Conservation (phyloP, 2,113 vertebrate species). For the Solenodon paradoxus region DNA sequence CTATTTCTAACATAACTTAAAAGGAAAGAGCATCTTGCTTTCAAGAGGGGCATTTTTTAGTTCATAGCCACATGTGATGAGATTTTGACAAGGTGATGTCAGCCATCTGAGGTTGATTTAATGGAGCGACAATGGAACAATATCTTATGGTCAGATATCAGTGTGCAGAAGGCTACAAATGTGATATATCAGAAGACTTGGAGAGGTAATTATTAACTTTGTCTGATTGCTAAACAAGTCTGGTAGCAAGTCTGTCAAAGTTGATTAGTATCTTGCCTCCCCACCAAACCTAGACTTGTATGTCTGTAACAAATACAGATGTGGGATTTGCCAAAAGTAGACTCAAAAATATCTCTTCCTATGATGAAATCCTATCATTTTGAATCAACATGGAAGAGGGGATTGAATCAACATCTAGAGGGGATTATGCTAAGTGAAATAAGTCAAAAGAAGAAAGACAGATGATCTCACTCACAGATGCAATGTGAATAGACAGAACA, state of each 20-base stretch:
- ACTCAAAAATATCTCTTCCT: background rate
- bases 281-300: background rate
- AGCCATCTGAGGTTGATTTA: conserved; percentile 1
- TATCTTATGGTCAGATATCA: conserved; percentile 17
- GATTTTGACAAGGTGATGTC: background rate
- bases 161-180: background rate
- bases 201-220: conserved; percentile 16
- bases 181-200: background rate
- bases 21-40: background rate
- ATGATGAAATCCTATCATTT: too few species aligned
- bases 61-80: background rate
- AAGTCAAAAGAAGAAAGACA: too few species aligned
- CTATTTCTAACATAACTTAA: background rate
- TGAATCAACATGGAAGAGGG: too few species aligned
- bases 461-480: too few species aligned
- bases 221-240: conserved; percentile 7
- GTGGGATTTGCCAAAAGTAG: background rate
- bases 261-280: background rate
- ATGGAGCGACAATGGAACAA: background rate
- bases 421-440: too few species aligned
- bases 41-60: background rate
- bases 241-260: background rate
- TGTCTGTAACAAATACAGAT: background rate
- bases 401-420: too few species aligned
- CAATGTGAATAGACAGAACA: too few species aligned